Evolutionary conservation across 2,888 invertebrate species (phyloP).

Genomic region (Perithous albicinctus): DNA sequence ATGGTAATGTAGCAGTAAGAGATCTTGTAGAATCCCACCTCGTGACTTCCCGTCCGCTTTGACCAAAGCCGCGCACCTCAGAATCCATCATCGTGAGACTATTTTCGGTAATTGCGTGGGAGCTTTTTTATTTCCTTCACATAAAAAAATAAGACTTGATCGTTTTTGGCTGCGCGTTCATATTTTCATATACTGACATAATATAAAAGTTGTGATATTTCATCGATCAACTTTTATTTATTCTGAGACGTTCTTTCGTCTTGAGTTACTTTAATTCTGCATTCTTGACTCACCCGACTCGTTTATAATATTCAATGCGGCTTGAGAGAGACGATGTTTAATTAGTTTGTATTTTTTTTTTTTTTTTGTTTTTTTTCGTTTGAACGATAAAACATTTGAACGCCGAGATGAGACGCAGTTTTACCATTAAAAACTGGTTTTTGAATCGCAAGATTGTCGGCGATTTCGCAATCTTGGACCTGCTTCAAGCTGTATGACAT

Average conservation of each 20-base stretch:
- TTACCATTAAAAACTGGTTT: slow-evolving; percentile 15
- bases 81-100: slow-evolving; percentile 3
- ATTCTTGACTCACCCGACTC: neutral
- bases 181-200: slow-evolving; percentile 23
- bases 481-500: neutral
- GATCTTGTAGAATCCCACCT: neutral
- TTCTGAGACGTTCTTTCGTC: slow-evolving; percentile 17
- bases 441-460: neutral
- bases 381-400: neutral
- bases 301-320: neutral
- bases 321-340: neutral
- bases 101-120: slow-evolving; percentile 51
- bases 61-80: slow-evolving; percentile 26
- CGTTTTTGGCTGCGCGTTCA: slow-evolving; percentile 7
- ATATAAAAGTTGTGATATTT: neutral
- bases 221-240: neutral
- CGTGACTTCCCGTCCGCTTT: slow-evolving; percentile 38
- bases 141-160: slow-evolving; percentile 14
- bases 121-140: slow-evolving; percentile 20
- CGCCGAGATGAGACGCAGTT: neutral
- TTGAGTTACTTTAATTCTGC: neutral
- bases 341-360: too few relatives aligned
- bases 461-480: slow-evolving; percentile 1
- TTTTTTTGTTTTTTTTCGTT: too few relatives aligned
- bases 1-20: slow-evolving; percentile 4